These are phyloP conservation scores for Ectropis grisescens DNA, from an alignment of 1,140 invertebrate species.

Conservation along the genomic window DNA sequence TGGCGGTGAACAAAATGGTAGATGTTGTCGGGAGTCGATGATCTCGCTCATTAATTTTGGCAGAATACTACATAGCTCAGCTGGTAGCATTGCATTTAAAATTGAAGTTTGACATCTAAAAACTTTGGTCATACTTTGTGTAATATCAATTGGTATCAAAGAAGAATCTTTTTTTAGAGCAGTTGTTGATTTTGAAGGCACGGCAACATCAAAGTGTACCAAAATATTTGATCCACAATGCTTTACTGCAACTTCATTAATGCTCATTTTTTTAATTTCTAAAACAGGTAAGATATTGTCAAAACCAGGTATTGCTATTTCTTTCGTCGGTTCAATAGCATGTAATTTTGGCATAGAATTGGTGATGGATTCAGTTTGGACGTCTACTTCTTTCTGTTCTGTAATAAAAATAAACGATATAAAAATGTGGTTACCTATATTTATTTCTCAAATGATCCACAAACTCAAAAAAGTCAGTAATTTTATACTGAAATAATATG, in stretches of 20 bases:
- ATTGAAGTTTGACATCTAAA: conserved; percentile 43
- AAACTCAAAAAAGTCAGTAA: too few relatives aligned
- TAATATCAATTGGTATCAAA: conserved; percentile 20
- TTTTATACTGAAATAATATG: too few relatives aligned
- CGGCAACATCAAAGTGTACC: conserved; percentile 42
- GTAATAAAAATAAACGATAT: too few relatives aligned
- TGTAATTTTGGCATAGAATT: too few relatives aligned
- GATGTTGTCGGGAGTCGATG: too few relatives aligned
- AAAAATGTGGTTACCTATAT: too few relatives aligned
- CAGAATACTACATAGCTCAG: conserved; percentile 44
- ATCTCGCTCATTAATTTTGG: conserved; percentile 35
- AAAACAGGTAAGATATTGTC: conserved; percentile 21
- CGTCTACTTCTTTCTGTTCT: too few relatives aligned
- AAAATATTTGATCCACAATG: conserved; percentile 40
- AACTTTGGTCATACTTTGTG: conserved; percentile 26
- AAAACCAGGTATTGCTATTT: conserved; percentile 35
- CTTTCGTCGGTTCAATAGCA: too few relatives aligned
- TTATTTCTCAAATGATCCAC: too few relatives aligned
- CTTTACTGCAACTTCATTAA: conserved; percentile 37
- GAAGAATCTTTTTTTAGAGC: conserved; percentile 12
- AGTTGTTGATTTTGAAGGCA: conserved; percentile 15
- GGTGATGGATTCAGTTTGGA: too few relatives aligned
- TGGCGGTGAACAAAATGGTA: too few relatives aligned
- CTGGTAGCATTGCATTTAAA: conserved; percentile 37
- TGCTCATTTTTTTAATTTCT: conserved; percentile 40